Evolutionary conservation across 2,113 vertebrate species (phyloP).

Genomic region (Osmerus eperlanus): DNA sequence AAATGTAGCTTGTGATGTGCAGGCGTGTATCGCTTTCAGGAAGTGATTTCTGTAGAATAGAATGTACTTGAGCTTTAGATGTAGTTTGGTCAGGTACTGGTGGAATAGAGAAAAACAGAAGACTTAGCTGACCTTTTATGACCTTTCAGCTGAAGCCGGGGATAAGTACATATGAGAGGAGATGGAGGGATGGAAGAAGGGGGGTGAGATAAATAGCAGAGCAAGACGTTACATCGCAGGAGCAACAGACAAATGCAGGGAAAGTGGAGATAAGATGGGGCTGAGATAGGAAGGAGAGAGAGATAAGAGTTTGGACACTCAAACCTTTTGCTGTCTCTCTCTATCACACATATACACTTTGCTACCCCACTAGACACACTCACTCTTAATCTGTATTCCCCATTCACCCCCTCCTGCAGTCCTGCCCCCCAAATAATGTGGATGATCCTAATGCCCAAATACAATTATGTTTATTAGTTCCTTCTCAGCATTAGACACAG

Average conservation of each 20-base stretch:
- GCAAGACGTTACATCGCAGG: neutral
- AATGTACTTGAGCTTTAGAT: too few relatives aligned
- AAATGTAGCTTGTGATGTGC: too few relatives aligned
- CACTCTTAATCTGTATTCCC: constrained; percentile 1
- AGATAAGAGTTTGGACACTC: constrained; percentile 36
- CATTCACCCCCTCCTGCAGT: neutral
- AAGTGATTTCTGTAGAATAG: too few relatives aligned
- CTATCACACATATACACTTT: neutral
- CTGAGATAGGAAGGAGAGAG: constrained; percentile 21
- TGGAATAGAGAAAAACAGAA: neutral
- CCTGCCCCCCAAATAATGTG: constrained; percentile 19
- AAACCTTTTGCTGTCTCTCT: neutral
- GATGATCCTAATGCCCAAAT: constrained; percentile 61
- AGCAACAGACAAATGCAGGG: constrained; percentile 2
- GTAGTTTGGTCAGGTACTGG: neutral
- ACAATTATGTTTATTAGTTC: constrained; percentile 60
- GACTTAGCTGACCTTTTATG: neutral
- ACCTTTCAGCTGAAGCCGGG: neutral
- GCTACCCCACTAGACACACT: neutral
- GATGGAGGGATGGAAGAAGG: neutral
- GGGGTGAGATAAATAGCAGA: neutral
- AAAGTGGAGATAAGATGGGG: neutral
- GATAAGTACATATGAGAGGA: neutral
- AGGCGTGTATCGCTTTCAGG: too few relatives aligned
- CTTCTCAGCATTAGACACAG: constrained; percentile 28